Percentiles rank a stretch among this genome's conserved stretches.
These are phyloP conservation scores for Discoglossus pictus DNA, from an alignment of 2,797 vertebrate genomes.

Conservation along the genomic window DNA sequence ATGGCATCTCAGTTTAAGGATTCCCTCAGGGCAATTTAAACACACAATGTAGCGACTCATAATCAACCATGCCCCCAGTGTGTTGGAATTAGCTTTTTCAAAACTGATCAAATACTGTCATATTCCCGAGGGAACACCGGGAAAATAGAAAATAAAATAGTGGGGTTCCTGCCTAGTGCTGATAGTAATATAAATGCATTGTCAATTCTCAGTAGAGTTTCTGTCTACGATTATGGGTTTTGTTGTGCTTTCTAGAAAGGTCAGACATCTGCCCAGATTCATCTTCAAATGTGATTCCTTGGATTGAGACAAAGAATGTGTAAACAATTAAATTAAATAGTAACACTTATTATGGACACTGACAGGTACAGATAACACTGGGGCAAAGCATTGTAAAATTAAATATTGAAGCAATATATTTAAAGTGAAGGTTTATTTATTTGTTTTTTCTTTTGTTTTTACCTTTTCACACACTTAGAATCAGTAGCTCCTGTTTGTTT, in stretches of 20 bases:
- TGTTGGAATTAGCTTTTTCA: slow-evolving; percentile 12
- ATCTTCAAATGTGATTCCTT: too few relatives aligned
- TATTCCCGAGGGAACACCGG: not conserved
- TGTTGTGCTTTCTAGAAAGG: not conserved
- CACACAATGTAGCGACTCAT: slow-evolving; percentile 9
- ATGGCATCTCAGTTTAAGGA: slow-evolving; percentile 26
- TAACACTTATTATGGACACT: too few relatives aligned
- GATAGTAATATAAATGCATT: slow-evolving; percentile 4
- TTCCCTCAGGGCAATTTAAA: slow-evolving; percentile 31
- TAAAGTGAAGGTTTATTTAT: too few relatives aligned
- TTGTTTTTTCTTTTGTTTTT: too few relatives aligned
- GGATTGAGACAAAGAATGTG: too few relatives aligned
- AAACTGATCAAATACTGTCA: slow-evolving; percentile 11
- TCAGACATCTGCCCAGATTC: slow-evolving; percentile 3
- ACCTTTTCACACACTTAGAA: too few relatives aligned
- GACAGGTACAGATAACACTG: too few relatives aligned
- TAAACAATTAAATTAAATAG: too few relatives aligned
- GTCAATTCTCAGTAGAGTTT: not conserved
- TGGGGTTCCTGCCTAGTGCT: slow-evolving; percentile 1
- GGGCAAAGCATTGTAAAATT: too few relatives aligned
- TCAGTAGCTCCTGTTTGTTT: too few relatives aligned
- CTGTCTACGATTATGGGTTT: not conserved
- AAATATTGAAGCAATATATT: too few relatives aligned
- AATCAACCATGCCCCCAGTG: not conserved
- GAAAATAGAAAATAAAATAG: not conserved